Percentiles rank a stretch among this genome's conserved stretches.
Conservation (phyloP, 2,113 vertebrate genomes). For the Balaeniceps rex region DNA sequence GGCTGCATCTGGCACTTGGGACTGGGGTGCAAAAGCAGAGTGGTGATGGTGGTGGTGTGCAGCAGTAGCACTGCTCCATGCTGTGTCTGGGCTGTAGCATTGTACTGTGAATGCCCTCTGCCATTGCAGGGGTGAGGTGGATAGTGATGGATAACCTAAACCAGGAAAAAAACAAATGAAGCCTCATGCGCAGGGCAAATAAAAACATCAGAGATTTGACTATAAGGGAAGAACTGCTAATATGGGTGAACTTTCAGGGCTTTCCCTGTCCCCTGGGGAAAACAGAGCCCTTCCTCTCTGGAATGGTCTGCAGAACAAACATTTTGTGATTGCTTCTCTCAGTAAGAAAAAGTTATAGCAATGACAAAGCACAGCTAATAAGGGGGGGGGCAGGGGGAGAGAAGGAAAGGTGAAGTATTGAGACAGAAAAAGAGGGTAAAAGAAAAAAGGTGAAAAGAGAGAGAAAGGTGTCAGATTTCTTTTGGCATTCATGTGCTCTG, state of each 20-base stretch:
- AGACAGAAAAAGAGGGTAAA: neutral
- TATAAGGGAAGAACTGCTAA: neutral
- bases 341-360: neutral
- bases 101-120: neutral
- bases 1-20: neutral
- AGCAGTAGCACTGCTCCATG: neutral
- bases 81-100: neutral
- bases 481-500: neutral
- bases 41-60: neutral
- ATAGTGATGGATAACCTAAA: neutral
- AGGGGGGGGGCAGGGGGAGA: rapidly evolving
- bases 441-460: neutral
- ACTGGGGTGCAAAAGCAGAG: neutral
- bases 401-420: neutral
- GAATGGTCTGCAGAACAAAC: neutral
- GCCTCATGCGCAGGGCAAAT: rapidly evolving
- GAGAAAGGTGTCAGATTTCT: constrained; percentile 15
- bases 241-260: neutral
- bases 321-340: neutral
- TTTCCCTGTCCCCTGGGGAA: neutral
- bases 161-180: neutral
- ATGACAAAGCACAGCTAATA: neutral
- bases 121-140: neutral
- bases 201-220: neutral
- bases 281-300: rapidly evolving